A percentile compares a stretch with the other conserved stretches of the same genome.
Conservation (phyloP, 2,888 invertebrate genomes). For the Zeuzera pyrina region DNA sequence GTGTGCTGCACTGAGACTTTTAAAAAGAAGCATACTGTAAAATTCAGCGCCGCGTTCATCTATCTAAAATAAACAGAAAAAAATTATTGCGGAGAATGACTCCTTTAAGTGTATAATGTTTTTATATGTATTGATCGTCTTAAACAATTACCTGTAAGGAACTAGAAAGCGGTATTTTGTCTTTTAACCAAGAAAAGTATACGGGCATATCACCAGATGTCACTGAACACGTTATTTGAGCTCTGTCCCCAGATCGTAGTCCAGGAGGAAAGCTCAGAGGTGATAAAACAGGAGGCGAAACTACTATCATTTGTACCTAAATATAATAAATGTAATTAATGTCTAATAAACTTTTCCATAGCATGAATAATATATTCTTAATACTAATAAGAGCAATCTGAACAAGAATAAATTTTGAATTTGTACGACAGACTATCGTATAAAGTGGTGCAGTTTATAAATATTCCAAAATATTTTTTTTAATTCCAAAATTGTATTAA, state of each 20-base stretch:
- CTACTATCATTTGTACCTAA: slow-evolving; percentile 58
- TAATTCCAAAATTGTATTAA: too few relatives aligned
- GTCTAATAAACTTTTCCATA: too few relatives aligned
- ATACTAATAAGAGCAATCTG: too few relatives aligned
- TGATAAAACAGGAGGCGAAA: slow-evolving; percentile 86
- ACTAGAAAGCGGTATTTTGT: slow-evolving; percentile 74
- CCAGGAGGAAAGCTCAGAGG: slow-evolving; percentile 88
- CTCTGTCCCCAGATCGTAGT: slow-evolving; percentile 82
- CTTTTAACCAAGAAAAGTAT: slow-evolving; percentile 78
- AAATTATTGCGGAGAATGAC: not conserved
- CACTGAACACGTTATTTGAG: slow-evolving; percentile 88
- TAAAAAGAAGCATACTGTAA: slow-evolving; percentile 80
- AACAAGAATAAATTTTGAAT: too few relatives aligned
- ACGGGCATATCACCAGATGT: slow-evolving; percentile 81
- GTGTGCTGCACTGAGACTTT: slow-evolving; percentile 78
- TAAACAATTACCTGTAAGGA: slow-evolving; percentile 76
- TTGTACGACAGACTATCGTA: too few relatives aligned
- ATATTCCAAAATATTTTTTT: too few relatives aligned
- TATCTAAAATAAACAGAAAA: slow-evolving; percentile 51
- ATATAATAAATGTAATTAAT: too few relatives aligned
- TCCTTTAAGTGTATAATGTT: not conserved
- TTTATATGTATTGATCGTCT: not conserved
- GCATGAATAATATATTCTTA: too few relatives aligned
- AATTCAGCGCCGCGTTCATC: slow-evolving; percentile 81
- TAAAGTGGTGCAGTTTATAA: too few relatives aligned